A percentile compares a stretch with the other conserved stretches of the same genome.
Evolutionary conservation across 2,797 vertebrate species (phyloP).

Genomic region (Acropternis orthonyx): DNA sequence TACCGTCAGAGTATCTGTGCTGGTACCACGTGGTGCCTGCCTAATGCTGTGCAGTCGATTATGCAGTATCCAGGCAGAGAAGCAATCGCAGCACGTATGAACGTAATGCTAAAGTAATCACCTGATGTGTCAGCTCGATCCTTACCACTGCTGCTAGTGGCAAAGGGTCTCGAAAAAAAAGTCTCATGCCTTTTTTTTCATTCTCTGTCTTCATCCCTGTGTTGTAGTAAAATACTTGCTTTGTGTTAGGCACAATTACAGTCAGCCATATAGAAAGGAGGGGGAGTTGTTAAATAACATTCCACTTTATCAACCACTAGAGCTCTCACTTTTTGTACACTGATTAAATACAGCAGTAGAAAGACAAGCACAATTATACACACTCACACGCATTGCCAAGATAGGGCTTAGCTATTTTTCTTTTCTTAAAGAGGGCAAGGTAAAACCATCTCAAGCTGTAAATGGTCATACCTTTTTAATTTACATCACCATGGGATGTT

Average conservation of each 20-base stretch:
- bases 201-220: background rate
- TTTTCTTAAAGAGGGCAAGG: background rate
- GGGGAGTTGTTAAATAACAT: background rate
- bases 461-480: background rate
- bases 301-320: background rate
- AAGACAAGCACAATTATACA: background rate
- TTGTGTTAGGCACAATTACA: background rate
- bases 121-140: background rate
- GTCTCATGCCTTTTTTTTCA: background rate
- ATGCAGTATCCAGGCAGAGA: constrained; percentile 72
- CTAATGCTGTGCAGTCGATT: constrained; percentile 49
- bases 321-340: background rate
- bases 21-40: constrained; percentile 19
- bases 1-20: background rate
- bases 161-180: background rate
- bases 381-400: background rate
- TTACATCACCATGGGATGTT: background rate
- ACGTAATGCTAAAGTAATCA: background rate
- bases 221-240: background rate
- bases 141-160: background rate
- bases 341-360: background rate
- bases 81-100: background rate
- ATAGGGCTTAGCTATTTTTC: background rate
- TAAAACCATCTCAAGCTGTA: background rate
- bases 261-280: background rate